Base-by-base conservation (phyloP, 2,797 vertebrate species). In the Taenioides sp. region DNA sequence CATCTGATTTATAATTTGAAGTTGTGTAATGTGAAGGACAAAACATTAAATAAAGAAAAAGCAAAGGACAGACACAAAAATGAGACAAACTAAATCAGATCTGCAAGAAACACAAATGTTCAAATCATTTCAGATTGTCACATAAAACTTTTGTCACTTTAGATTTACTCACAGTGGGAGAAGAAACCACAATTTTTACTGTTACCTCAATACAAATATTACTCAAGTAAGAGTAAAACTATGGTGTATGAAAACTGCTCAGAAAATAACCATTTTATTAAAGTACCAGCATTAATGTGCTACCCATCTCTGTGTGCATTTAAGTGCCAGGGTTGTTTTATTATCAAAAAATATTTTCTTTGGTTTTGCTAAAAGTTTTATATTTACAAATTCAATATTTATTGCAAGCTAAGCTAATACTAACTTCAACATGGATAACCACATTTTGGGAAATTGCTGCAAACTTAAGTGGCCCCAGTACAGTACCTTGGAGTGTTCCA, bases 271-370 rank as follows among this genome's bases (percentile, higher is more conserved):
- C 7, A 2, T 7, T n/a, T 20, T 1, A 50, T 50, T 50, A 20
- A 50, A 20, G 37, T 40, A 40, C 10, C 2, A 40, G 37, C 5
- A 50, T 17, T 4, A 50, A 50, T 20, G 37, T 9, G 20, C 49
- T 5, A 52, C 50, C 20, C 7, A n/a, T n/a, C 6, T 12, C 62
- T 47, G 22, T 50, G 43, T 65, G 64, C 17, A 20, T 28, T 52
- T 50, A 28, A 50, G 65, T 12, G 23, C 37, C 14, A 14, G 22
- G 40, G 60, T 47, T 23, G 14, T 52, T 50, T 66, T 66, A 50
- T 27, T 66, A 66, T 66, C 40, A n/a, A 50, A 66, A 66, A 65
- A 66, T 50, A 50, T 10, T 18, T 20, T 31, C 28, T 65, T 25
- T 65, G 23, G n/a, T 20, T 52, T 10, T 12, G 25, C 47, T 52